Base-by-base conservation (phyloP, 2,113 vertebrate species). In the Noturus placidus region DNA sequence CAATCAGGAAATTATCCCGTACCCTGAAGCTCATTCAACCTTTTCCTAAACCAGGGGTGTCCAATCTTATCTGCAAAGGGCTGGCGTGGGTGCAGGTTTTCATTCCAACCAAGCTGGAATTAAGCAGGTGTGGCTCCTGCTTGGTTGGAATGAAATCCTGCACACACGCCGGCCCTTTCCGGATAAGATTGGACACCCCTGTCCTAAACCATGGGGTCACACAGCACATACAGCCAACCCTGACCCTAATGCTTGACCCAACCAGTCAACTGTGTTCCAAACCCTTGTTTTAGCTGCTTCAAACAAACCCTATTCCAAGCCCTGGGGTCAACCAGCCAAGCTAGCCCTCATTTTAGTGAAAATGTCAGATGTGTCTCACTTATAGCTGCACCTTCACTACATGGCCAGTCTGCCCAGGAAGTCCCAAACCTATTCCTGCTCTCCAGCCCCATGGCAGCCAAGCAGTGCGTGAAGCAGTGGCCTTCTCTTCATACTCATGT, bases 401-500 rank as follows among this genome's bases (percentile, higher is more conserved):
- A 59, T 38, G 38, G 70, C 79, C 52, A 56, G n/a, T 61, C 54
- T 82, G 9, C 77, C 33, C 52, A 5, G 15, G 22, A 69, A n/a
- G 14, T 59, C 69, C 35, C n/a, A 25, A 61, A 15, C 54, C 38
- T 63, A 42, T 42, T 63, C 42, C 67, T 84, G 69, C 33, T 83
- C 27, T 33, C 70, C 50, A 82, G 56, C 83, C 65, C 50, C 70
- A 17, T 70, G 20, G 61, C 77, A n/a, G 20, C 2, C 61, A 79
- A 56, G 19, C 85, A 69, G 27, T 78, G 42, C 65, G 85, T 57
- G 54, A 80, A 35, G 61, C 67, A 74, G 38, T 50, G 30, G 72
- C 59, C 33, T 83, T 59, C 33, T 46, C 25, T 17, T 30, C 52
- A 35, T 65, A 46, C 80, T 87, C 61, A 42, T 22, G 88, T 65